These are phyloP conservation scores for Papilio xuthus DNA, from an alignment of 1,140 invertebrate species.

Conservation along the genomic window DNA sequence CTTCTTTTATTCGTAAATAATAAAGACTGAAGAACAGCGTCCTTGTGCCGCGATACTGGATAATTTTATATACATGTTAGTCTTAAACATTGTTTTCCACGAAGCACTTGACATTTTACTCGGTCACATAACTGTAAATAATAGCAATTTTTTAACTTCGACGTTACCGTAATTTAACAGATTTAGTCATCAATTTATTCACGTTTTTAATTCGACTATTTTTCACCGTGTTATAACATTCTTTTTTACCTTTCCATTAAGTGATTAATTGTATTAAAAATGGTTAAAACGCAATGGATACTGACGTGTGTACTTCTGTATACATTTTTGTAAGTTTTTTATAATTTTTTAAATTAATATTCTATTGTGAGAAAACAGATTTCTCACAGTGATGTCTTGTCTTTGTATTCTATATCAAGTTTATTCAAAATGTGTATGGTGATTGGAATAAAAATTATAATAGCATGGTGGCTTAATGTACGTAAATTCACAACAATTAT, in stretches of 20 bases:
- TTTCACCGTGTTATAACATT: not conserved
- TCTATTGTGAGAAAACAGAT: conserved; percentile 23
- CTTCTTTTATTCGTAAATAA: not conserved
- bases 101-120: not conserved
- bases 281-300: conserved; percentile 51
- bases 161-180: not conserved
- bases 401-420: not conserved
- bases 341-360: conserved; percentile 36
- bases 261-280: conserved; percentile 32
- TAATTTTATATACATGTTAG: conserved; percentile 28
- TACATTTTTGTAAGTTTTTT: conserved; percentile 56
- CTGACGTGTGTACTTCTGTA: conserved; percentile 59
- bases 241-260: not conserved
- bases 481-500: no score
- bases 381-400: not conserved
- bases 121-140: conserved; percentile 33
- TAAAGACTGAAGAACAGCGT: not conserved
- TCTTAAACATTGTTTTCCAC: conserved; percentile 4
- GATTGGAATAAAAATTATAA: not conserved
- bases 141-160: not conserved
- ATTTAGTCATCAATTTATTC: not conserved
- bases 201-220: not conserved
- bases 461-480: no score
- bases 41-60: not conserved
- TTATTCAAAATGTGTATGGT: not conserved